Percentiles rank a stretch among this genome's conserved stretches.
Conservation (phyloP, 2,113 vertebrate species). For the Cervus canadensis region DNA sequence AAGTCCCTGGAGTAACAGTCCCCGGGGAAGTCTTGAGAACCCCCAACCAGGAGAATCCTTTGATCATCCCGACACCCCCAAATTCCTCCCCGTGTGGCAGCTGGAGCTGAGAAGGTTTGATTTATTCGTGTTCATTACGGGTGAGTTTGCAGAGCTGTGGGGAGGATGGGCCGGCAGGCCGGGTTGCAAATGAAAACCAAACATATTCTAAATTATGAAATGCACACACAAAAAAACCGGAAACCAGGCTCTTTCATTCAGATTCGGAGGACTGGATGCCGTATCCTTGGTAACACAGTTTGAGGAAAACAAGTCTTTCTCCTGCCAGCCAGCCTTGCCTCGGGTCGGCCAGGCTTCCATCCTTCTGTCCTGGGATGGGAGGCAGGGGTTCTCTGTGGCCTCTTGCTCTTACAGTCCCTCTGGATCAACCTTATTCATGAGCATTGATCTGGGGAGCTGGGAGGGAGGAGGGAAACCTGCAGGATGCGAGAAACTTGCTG, state of each 20-base stretch:
- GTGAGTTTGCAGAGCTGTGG: neutral
- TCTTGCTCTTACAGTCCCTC: neutral
- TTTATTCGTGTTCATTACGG: slow-evolving; percentile 4
- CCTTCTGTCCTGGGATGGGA: fast-evolving
- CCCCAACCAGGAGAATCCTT: neutral
- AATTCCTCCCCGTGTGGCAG: neutral
- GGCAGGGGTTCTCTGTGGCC: neutral
- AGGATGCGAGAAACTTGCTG: neutral
- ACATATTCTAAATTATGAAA: slow-evolving; percentile 34
- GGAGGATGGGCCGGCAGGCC: neutral
- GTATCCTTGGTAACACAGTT: slow-evolving; percentile 54
- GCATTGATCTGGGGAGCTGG: neutral
- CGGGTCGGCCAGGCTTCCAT: neutral
- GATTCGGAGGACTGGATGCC: neutral
- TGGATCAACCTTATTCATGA: neutral
- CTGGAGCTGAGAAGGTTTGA: neutral
- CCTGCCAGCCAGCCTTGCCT: fast-evolving
- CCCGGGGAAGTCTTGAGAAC: neutral
- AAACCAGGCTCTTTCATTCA: slow-evolving; percentile 37
- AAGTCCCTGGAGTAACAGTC: neutral
- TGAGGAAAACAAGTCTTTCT: neutral
- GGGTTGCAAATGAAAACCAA: slow-evolving; percentile 50
- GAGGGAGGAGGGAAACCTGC: neutral
- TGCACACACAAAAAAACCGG: neutral
- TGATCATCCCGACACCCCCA: neutral